These are phyloP conservation scores for Galago senegalensis DNA, from an alignment of 2,797 vertebrate genomes.

Conservation along the genomic window DNA sequence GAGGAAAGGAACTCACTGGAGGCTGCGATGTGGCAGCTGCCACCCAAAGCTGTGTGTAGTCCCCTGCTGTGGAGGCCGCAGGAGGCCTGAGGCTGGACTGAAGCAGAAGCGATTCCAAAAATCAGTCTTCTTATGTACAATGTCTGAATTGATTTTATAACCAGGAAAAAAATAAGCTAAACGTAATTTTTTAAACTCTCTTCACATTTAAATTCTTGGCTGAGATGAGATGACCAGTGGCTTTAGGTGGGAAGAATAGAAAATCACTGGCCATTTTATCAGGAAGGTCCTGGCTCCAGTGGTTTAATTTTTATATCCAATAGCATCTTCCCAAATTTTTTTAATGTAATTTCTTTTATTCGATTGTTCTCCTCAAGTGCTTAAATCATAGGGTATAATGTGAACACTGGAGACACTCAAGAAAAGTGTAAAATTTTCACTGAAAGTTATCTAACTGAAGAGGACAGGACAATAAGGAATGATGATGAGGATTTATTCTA, in stretches of 20 bases:
- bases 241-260: not conserved
- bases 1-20: not conserved
- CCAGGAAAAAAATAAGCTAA: not conserved
- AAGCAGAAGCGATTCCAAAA: not conserved
- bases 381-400: not conserved
- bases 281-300: not conserved
- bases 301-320: not conserved
- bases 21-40: not conserved
- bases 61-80: not conserved
- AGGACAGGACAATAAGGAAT: not conserved
- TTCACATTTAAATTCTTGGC: constrained; percentile 9
- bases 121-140: not conserved
- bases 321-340: not conserved
- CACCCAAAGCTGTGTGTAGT: not conserved
- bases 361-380: not conserved
- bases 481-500: not conserved
- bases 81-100: not conserved
- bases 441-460: not conserved
- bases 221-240: not conserved
- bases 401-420: not conserved
- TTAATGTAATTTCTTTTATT: not conserved
- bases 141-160: not conserved
- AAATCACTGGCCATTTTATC: not conserved
- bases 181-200: not conserved
- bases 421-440: not conserved